Evolutionary conservation across 2,113 vertebrate genomes (phyloP).

Genomic region (Petromus typicus): DNA sequence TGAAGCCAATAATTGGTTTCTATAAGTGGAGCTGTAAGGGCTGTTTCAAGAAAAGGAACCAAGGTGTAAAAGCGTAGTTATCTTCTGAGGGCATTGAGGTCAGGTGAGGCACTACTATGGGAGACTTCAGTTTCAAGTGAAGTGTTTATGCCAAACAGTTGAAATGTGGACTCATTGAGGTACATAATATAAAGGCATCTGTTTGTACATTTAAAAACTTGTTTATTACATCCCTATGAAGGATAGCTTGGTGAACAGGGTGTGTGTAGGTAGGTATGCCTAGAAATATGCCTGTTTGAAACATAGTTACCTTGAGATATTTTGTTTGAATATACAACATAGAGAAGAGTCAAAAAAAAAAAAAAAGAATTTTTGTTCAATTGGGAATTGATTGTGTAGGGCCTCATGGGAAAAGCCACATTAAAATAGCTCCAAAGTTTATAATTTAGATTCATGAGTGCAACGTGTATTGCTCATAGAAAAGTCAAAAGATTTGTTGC

Average conservation of each 20-base stretch:
- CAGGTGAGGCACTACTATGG: background rate
- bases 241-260: background rate
- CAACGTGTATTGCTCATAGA: background rate
- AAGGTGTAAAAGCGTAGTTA: background rate
- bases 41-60: background rate
- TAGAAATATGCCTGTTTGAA: background rate
- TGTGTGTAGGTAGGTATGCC: background rate
- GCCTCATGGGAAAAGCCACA: background rate
- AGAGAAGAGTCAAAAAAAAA: background rate
- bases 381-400: background rate
- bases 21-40: background rate
- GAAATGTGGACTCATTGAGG: background rate
- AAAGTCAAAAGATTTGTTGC: background rate
- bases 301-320: background rate
- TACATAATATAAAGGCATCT: background rate
- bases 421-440: background rate
- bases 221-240: background rate
- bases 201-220: background rate
- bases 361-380: background rate
- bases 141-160: background rate
- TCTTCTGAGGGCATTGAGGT: background rate
- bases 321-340: background rate
- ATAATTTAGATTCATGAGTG: background rate
- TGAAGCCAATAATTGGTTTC: background rate
- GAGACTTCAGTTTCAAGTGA: constrained; percentile 11